Evolutionary conservation across 2,113 vertebrate genomes (phyloP), one percentile per base, ranked within the genome.

Genomic region (Hiodon tergisus): DNA sequence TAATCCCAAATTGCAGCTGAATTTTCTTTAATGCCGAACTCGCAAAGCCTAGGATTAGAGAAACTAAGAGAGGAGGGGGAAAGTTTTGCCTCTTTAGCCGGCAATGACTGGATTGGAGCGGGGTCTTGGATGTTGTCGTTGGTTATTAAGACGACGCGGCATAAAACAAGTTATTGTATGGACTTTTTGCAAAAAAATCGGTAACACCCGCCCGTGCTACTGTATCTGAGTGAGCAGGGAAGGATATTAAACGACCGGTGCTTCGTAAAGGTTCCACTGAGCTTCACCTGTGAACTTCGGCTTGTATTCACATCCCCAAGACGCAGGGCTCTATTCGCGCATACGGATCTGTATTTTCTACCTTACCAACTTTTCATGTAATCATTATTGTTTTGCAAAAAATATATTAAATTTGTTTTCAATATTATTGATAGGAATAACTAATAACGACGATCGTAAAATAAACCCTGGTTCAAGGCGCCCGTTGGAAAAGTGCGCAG

Each of bases 1-100:
- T 94, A 94, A 95, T 94, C 93, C 93, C 87, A 91, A 90, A 91
- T 89, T 92, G 92, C 88, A 84, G 87, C 83, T 87, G 88, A 90
- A 89, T 92, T 89, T 92, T 90, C 88, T 88, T 91, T 31, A 90
- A 89, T 86, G 85, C 89, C 90, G 91, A 91, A 79, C 85, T 85
- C 74, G 76, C 88, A 93, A 94, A 93, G 91, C 85, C 91, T 80
- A 80, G 90, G 93, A 92, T 92, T 91, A 93, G 82, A 76, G 73
- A 17, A 74, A 68, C 82, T 83, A 72, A 79, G 73, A 79, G 85
- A 84, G 82, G 85, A 31, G 82, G 87, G 81, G 80, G 84, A 77
- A 83, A 76, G 80, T 81, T 78, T 78, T 71, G 80, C 77, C 66
- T 82, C 72, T 85, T 69, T 82, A 69, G 76, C 78, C 47, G 76